Evolutionary conservation across 1,140 invertebrate species (phyloP).

Genomic region (Cepaea nemoralis): DNA sequence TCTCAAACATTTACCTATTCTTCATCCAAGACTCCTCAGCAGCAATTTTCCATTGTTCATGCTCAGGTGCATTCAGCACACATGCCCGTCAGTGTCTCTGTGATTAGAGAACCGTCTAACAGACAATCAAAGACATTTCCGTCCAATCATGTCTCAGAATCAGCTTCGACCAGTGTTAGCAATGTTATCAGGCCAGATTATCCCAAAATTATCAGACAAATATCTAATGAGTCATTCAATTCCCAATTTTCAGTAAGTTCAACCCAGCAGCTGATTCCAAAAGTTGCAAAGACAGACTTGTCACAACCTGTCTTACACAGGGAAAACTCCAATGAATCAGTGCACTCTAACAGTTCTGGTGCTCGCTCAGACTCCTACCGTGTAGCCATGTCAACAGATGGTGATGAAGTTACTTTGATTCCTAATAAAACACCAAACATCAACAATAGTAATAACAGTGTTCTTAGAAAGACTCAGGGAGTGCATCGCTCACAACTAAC

Average conservation of each 20-base stretch:
- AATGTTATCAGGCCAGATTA: constrained; percentile 3
- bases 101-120: background rate
- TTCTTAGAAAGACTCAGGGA: background rate
- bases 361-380: constrained; percentile 61
- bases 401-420: constrained; percentile 22
- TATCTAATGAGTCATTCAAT: constrained; percentile 16
- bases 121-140: background rate
- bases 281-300: constrained; percentile 10
- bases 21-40: background rate
- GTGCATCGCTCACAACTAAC: background rate
- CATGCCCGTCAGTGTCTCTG: background rate
- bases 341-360: constrained; percentile 34
- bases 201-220: background rate
- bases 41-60: constrained; percentile 5
- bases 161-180: background rate
- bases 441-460: background rate
- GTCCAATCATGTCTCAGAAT: background rate
- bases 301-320: constrained; percentile 22
- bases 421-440: background rate
- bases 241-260: constrained; percentile 31
- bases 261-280: constrained; percentile 2
- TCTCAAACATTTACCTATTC: background rate
- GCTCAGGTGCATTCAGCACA: background rate
- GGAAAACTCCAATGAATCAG: constrained; percentile 30
- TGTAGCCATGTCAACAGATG: constrained; percentile 52